Evolutionary conservation across 2,888 invertebrate genomes (phyloP).

Genomic region (Cepaea hortensis): DNA sequence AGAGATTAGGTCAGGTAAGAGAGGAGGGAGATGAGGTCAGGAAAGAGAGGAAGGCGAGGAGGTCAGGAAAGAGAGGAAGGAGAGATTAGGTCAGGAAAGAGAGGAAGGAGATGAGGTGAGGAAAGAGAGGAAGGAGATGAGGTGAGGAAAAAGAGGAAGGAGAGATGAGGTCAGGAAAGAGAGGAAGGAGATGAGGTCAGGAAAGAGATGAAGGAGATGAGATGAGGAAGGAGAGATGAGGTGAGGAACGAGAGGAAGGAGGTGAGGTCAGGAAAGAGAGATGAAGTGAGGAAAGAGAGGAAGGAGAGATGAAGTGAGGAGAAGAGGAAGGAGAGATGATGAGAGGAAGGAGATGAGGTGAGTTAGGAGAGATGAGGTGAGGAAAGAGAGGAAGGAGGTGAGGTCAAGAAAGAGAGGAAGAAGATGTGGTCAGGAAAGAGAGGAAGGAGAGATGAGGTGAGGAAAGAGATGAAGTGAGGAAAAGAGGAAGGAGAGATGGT

Average conservation of each 20-base stretch:
- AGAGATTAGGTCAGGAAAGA: neutral
- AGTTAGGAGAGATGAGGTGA: neutral
- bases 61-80: too few relatives aligned
- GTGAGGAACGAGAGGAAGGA: too few relatives aligned
- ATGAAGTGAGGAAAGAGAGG: too few relatives aligned
- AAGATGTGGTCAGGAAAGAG: neutral
- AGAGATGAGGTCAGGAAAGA: neutral
- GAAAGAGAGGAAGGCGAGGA: too few relatives aligned
- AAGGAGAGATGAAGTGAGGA: neutral
- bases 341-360: neutral
- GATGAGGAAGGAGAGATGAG: too few relatives aligned
- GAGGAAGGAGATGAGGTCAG: too few relatives aligned
- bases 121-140: neutral
- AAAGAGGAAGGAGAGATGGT: neutral
- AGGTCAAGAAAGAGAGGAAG: neutral
- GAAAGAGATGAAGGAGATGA: too few relatives aligned
- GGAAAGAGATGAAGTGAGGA: neutral
- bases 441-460: neutral
- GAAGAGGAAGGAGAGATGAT: too few relatives aligned
- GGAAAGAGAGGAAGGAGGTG: neutral
- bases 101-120: neutral
- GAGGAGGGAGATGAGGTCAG: neutral
- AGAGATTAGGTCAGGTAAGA: neutral
- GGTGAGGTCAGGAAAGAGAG: too few relatives aligned
- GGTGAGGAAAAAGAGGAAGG: neutral